phyloP scores from a whole-genome alignment of 2,113 vertebrate species.

The Syngnathus floridae region DNA sequence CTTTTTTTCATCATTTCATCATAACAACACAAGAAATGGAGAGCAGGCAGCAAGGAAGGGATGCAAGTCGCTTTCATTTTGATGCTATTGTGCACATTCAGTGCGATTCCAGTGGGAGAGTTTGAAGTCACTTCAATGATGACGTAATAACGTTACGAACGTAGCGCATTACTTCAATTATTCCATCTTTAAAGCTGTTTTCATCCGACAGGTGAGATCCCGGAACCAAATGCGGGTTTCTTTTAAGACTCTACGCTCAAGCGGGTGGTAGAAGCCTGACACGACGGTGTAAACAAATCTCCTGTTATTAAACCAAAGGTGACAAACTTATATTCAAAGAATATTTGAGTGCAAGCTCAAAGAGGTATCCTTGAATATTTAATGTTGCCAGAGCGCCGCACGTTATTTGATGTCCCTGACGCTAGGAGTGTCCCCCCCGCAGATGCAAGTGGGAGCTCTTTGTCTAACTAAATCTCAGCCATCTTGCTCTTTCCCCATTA shows the following conservation, averaged over 20 bases:
- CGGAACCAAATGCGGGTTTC: neutral
- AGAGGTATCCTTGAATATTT: conserved; percentile 62
- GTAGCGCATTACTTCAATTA: too few species aligned
- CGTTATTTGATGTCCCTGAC: conserved; percentile 49
- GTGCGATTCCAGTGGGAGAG: conserved; percentile 8
- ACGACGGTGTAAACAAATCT: conserved; percentile 7
- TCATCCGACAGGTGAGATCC: too few species aligned
- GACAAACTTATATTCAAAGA: conserved; percentile 37
- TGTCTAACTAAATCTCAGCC: conserved; percentile 11
- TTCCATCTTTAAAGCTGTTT: too few species aligned
- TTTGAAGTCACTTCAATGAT: too few species aligned
- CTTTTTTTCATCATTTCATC: conserved; percentile 31
- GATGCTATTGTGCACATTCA: neutral
- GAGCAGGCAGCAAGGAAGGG: conserved; percentile 33
- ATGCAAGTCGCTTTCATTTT: conserved; percentile 27
- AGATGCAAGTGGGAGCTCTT: conserved; percentile 24
- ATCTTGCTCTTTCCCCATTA: conserved; percentile 6
- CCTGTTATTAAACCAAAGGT: conserved; percentile 44
- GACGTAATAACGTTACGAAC: too few species aligned
- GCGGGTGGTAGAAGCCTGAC: conserved; percentile 7
- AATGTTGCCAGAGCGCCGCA: conserved; percentile 52
- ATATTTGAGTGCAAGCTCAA: conserved; percentile 41
- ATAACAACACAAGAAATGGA: conserved; percentile 44
- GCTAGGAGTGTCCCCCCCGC: conserved; percentile 32
- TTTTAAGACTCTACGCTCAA: conserved; percentile 7